A percentile compares a stretch with the other conserved stretches of the same genome.
phyloP scores from a whole-genome alignment of 2,888 invertebrate genomes.

The Clivina fossor region DNA sequence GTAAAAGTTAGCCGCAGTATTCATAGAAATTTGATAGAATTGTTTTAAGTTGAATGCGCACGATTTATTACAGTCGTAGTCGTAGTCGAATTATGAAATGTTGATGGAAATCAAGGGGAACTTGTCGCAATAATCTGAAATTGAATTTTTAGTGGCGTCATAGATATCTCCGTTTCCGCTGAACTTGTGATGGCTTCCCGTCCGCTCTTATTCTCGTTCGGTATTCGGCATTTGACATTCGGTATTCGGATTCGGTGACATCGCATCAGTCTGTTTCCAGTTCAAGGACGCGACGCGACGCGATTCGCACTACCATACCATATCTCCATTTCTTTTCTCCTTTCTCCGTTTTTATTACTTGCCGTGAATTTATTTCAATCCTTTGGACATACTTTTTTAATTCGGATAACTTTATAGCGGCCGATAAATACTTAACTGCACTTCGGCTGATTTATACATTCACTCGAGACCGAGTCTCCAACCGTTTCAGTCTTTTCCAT shows the following conservation, averaged over 20 bases:
- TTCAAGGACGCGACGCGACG: constrained; percentile 14
- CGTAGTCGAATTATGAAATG: constrained; percentile 52
- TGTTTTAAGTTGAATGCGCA: constrained; percentile 17
- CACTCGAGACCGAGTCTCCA: constrained; percentile 15
- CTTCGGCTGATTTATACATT: constrained; percentile 26
- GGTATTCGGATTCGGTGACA: constrained; percentile 23
- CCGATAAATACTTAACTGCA: constrained; percentile 31
- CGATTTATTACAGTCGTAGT: constrained; percentile 10
- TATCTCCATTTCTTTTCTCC: constrained; percentile 42
- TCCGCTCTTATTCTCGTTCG: too few species aligned
- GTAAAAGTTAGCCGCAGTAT: too few species aligned
- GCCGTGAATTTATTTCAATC: constrained; percentile 47
- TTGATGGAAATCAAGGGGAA: constrained; percentile 55
- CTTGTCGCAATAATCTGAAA: constrained; percentile 51
- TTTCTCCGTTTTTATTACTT: constrained; percentile 46
- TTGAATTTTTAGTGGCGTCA: constrained; percentile 51
- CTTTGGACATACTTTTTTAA: constrained; percentile 36
- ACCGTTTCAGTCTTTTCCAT: not conserved
- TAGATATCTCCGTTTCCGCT: constrained; percentile 45
- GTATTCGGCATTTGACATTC: too few species aligned
- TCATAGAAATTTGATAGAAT: too few species aligned
- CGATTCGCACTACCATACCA: constrained; percentile 21
- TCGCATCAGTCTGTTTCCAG: constrained; percentile 24
- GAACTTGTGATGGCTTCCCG: too few species aligned
- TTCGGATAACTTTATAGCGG: constrained; percentile 43